A percentile compares a stretch with the other conserved stretches of the same genome.
Conservation (phyloP, 2,888 invertebrate genomes). For the Schizotus pectinicornis region DNA sequence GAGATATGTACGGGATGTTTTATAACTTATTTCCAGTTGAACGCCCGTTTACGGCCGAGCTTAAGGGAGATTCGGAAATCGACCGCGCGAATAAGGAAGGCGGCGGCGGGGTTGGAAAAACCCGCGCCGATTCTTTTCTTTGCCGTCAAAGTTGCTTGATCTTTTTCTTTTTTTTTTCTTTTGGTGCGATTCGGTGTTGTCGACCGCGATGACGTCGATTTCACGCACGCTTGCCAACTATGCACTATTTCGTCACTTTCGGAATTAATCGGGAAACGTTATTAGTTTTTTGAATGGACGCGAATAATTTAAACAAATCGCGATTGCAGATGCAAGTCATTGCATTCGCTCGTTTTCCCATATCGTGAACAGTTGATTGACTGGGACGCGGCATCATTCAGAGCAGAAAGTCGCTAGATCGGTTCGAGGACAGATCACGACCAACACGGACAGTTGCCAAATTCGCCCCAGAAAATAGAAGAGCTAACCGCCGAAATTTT, state of each 20-base stretch:
- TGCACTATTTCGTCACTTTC: constrained; percentile 6
- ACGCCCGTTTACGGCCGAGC: constrained; percentile 6
- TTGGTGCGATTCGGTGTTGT: too few species aligned
- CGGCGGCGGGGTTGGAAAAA: too few species aligned
- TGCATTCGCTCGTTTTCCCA: constrained; percentile 21
- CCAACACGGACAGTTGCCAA: background rate
- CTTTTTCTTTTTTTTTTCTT: too few species aligned
- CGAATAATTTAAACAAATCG: too few species aligned
- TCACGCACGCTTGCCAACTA: too few species aligned
- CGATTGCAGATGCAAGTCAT: constrained; percentile 21
- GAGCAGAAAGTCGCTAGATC: constrained; percentile 22
- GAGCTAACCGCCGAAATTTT: too few species aligned
- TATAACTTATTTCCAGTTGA: constrained; percentile 27
- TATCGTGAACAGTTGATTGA: constrained; percentile 26
- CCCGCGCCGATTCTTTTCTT: too few species aligned
- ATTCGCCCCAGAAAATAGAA: too few species aligned
- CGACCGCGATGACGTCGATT: too few species aligned
- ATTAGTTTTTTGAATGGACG: too few species aligned
- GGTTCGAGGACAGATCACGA: constrained; percentile 17
- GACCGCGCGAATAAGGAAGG: background rate
- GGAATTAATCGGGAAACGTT: too few species aligned
- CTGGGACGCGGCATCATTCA: constrained; percentile 20
- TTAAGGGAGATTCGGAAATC: constrained; percentile 4
- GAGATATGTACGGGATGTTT: constrained; percentile 23
- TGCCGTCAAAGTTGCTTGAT: too few species aligned